Conservation (phyloP, 2,888 invertebrate genomes). For the Myopa testacea region DNA sequence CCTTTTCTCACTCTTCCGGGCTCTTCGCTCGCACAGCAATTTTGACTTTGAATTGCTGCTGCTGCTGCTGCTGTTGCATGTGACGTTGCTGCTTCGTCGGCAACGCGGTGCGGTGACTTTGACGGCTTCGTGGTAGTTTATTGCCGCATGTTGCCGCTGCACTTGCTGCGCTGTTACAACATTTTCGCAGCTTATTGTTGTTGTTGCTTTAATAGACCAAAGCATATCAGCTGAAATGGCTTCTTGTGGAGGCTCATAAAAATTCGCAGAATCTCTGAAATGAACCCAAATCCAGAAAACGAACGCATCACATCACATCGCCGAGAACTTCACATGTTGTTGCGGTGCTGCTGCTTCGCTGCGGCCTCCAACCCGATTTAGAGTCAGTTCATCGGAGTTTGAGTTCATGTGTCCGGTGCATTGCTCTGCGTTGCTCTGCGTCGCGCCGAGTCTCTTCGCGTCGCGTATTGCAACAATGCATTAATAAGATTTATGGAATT, state of each 20-base stretch:
- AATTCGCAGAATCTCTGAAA: slow-evolving; percentile 20
- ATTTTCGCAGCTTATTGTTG: slow-evolving; percentile 1
- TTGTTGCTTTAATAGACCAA: slow-evolving; percentile 33
- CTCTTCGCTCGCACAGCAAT: not conserved
- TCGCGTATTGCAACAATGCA: slow-evolving; percentile 38
- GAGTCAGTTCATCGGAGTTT: not conserved
- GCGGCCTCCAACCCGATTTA: too few species aligned
- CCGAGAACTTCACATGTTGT: slow-evolving; percentile 2
- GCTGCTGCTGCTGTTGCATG: not conserved
- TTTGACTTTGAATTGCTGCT: slow-evolving; percentile 18
- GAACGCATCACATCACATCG: slow-evolving; percentile 11
- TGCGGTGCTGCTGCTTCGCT: not conserved
- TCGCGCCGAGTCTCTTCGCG: not conserved
- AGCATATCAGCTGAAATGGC: slow-evolving; percentile 5
- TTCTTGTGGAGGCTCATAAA: slow-evolving; percentile 36
- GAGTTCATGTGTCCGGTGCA: slow-evolving; percentile 4
- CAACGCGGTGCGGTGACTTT: not conserved
- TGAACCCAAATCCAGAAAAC: slow-evolving; percentile 8
- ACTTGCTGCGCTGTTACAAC: slow-evolving; percentile 17
- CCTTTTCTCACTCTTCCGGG: not conserved
- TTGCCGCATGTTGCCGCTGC: slow-evolving; percentile 10
- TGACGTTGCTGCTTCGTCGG: not conserved
- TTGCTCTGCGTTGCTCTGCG: not conserved
- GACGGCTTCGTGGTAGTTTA: slow-evolving; percentile 20
- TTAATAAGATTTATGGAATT: slow-evolving; percentile 40